phyloP scores from a whole-genome alignment of 2,113 vertebrate genomes.

The Leucopsar rothschildi region DNA sequence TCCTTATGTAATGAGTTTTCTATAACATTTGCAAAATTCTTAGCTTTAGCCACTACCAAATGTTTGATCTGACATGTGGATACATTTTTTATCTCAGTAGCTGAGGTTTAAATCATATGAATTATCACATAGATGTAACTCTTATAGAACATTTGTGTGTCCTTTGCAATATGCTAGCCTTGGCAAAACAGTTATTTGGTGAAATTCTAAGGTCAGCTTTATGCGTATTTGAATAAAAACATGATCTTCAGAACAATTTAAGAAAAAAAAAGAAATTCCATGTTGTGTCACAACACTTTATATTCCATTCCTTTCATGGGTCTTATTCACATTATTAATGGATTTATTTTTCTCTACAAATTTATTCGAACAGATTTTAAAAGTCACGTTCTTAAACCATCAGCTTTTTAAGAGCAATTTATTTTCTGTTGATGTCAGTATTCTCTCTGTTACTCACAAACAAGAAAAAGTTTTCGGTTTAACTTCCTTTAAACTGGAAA shows the following conservation, averaged over 20 bases:
- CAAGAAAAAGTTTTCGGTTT: background rate
- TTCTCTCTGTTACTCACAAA: background rate
- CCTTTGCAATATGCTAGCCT: background rate
- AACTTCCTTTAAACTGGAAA: background rate
- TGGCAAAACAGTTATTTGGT: background rate
- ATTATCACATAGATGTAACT: background rate
- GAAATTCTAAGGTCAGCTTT: background rate
- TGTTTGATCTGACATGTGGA: background rate
- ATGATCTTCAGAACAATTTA: background rate
- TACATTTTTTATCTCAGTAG: background rate
- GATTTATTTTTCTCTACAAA: background rate
- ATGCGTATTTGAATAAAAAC: background rate
- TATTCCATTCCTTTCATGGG: background rate
- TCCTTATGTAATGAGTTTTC: background rate
- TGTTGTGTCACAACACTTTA: background rate
- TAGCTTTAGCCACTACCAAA: background rate
- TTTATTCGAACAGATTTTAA: background rate
- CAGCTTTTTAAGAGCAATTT: background rate
- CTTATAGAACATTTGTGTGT: background rate
- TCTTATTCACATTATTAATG: background rate
- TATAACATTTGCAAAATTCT: background rate
- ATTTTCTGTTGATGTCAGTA: background rate
- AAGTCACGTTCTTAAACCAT: background rate
- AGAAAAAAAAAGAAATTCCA: background rate
- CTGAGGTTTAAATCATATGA: background rate